A percentile compares a stretch with the other conserved stretches of the same genome.
Evolutionary conservation across 2,888 invertebrate genomes (phyloP).

Genomic region (Pheosia gnoma): DNA sequence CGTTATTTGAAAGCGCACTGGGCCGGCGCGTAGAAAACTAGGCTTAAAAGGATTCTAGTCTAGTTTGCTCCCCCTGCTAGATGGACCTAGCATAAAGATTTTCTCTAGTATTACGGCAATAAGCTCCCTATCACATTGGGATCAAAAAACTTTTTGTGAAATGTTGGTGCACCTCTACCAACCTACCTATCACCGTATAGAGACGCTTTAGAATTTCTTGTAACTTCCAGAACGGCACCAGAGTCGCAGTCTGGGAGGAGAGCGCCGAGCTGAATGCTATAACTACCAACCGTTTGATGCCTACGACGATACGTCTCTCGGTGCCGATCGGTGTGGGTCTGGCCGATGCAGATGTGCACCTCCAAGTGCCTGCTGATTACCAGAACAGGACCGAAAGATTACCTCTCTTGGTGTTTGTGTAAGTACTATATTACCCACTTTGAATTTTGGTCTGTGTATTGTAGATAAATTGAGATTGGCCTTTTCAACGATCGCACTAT

Average conservation of each 20-base stretch:
- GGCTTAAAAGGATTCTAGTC: too few relatives aligned
- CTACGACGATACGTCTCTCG: conserved; percentile 83
- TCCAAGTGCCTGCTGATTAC: conserved; percentile 89
- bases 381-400: conserved; percentile 87
- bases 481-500: too few relatives aligned
- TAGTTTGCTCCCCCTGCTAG: too few relatives aligned
- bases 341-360: conserved; percentile 88
- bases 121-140: too few relatives aligned
- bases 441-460: neutral
- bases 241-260: conserved; percentile 85
- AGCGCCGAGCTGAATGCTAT: conserved; percentile 83
- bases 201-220: neutral
- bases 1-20: too few relatives aligned
- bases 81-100: too few relatives aligned
- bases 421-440: conserved; percentile 63
- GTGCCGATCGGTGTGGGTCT: conserved; percentile 86
- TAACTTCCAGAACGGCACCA: conserved; percentile 64
- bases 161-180: too few relatives aligned
- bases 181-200: too few relatives aligned
- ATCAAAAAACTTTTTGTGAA: too few relatives aligned
- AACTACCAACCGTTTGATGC: conserved; percentile 79
- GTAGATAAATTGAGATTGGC: too few relatives aligned
- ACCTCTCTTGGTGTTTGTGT: conserved; percentile 93
- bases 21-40: too few relatives aligned
- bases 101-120: too few relatives aligned